phyloP scores from a whole-genome alignment of 2,113 vertebrate species.

The Pantherophis guttatus region DNA sequence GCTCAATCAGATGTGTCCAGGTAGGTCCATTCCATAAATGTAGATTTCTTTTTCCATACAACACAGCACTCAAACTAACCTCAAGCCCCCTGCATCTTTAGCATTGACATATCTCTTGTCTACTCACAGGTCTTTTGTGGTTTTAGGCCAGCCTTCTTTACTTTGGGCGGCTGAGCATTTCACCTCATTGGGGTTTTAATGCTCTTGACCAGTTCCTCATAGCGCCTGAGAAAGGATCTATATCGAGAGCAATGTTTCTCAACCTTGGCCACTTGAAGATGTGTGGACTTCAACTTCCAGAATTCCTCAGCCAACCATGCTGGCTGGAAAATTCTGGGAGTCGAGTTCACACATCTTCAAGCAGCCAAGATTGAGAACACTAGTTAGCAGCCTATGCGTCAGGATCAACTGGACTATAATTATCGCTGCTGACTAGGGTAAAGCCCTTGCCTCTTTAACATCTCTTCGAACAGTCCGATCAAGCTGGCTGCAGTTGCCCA shows the following conservation, averaged over 20 bases:
- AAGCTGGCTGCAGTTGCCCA: background rate
- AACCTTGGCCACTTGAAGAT: background rate
- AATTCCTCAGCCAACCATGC: too few relatives aligned
- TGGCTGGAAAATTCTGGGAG: background rate
- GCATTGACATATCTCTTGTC: background rate
- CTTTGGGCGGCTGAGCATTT: background rate
- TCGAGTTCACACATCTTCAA: background rate
- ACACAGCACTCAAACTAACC: background rate
- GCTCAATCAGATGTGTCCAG: background rate
- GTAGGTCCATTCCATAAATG: background rate
- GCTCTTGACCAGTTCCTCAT: background rate
- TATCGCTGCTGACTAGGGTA: background rate
- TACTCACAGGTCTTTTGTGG: background rate
- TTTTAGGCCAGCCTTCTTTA: background rate
- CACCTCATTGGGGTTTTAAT: background rate
- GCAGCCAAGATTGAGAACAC: background rate
- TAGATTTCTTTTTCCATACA: background rate
- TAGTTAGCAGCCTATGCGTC: background rate
- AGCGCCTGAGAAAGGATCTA: background rate
- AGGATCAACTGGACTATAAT: background rate
- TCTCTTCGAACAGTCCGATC: background rate
- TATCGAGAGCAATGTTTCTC: background rate
- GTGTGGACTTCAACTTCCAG: background rate
- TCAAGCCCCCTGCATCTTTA: background rate
- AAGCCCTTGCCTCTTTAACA: background rate